phyloP scores from a whole-genome alignment of 2,888 invertebrate species.

The Hydriomena furcata region DNA sequence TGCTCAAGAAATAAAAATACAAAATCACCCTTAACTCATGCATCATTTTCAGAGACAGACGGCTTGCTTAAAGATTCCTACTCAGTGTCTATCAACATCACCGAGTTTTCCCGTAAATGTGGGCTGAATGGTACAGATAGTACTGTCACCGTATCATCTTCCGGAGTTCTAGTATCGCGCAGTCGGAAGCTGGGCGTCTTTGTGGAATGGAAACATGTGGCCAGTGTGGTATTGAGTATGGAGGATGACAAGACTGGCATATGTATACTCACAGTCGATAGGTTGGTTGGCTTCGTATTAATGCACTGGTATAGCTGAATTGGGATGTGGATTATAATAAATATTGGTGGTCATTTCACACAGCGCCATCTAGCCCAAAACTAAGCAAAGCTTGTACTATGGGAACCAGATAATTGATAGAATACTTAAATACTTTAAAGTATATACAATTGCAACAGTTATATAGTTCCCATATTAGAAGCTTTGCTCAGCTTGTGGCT shows the following conservation, averaged over 20 bases:
- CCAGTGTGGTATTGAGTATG: constrained; percentile 79
- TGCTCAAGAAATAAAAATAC: neutral
- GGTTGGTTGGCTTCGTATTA: constrained; percentile 62
- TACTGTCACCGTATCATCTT: constrained; percentile 77
- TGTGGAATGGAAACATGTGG: constrained; percentile 85
- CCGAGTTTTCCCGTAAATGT: constrained; percentile 85
- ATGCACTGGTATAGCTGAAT: neutral
- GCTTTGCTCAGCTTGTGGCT: too few relatives aligned
- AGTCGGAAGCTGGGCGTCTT: constrained; percentile 72
- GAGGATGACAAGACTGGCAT: constrained; percentile 82
- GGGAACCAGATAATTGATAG: too few relatives aligned
- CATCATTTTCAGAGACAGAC: constrained; percentile 71
- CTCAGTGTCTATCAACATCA: constrained; percentile 85
- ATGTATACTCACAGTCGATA: constrained; percentile 85
- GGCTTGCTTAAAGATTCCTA: constrained; percentile 77
- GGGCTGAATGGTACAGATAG: constrained; percentile 84
- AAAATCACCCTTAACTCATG: constrained; percentile 35
- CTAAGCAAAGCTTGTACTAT: too few relatives aligned
- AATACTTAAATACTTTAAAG: too few relatives aligned
- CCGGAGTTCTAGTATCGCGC: constrained; percentile 83
- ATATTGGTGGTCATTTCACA: too few relatives aligned
- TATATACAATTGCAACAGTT: too few relatives aligned
- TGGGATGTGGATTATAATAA: too few relatives aligned
- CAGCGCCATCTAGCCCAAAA: too few relatives aligned
- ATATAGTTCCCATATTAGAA: too few relatives aligned